Base-by-base conservation (phyloP, 2,888 invertebrate species). In the Spilosoma lubricipeda region DNA sequence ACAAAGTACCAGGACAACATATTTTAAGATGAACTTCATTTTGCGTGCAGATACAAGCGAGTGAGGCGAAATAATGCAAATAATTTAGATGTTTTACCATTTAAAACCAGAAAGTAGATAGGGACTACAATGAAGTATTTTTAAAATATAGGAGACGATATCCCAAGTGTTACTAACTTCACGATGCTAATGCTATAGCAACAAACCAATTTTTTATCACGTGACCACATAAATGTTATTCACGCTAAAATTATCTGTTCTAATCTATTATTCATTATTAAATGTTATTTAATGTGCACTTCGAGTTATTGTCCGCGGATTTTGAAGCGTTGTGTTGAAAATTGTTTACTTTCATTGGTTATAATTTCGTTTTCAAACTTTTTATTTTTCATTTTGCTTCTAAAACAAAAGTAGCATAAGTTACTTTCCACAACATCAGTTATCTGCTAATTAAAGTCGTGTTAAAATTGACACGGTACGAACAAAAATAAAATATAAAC, bases 11-110 rank as follows among this genome's bases (percentile, higher is more conserved):
- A 67, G 13, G 23, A 48, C 48, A 2, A 23, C 5, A 48, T 30
- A 45, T 48, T 67, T 67, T 33, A 67, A 67, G 13, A 67, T 48
- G 1, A 48, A 67, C 23, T 48, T 48, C 67, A 67, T 67, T 48
- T 67, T 67, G 33, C 48, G 67, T 33, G 30, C 23, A 30, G 30
- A 67, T 33, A 20, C 13, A 5, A 67, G 4, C 23, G 33, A 48
- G 48, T 33, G 23, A 33, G 5, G 11, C 23, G 11, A 11, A 48
- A 4, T n/a, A 33, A 48, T 67, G 67, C 4, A 67, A 48, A 48
- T 67, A 30, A 30, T 23, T 67, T 20, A 4, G 23, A 23, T 45
- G 23, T 23, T 33, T 33, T 33, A 67, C 48, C 48, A 11, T 67
- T 33, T 27, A 63, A 7, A 18, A 30, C 30, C 2, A 63, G 67